These are phyloP conservation scores for Entosphenus tridentatus DNA, from an alignment of 2,113 vertebrate species.

Conservation along the genomic window DNA sequence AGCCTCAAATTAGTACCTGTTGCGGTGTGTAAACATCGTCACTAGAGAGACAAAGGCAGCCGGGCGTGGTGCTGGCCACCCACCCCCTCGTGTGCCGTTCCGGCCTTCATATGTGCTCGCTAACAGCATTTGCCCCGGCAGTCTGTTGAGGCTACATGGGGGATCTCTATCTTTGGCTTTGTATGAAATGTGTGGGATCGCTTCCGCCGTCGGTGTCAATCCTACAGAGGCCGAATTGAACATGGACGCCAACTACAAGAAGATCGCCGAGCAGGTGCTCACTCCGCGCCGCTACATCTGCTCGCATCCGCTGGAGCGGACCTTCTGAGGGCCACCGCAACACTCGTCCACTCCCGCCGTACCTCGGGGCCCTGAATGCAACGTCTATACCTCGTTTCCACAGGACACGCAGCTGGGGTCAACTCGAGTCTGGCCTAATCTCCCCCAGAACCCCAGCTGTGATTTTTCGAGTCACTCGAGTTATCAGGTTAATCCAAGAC, in stretches of 20 bases:
- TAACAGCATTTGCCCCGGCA: not conserved
- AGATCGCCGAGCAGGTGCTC: slow-evolving; percentile 50
- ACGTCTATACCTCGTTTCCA: no score
- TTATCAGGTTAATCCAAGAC: no score
- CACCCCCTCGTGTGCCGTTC: not conserved
- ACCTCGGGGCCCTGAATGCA: no score
- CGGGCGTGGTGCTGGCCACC: not conserved
- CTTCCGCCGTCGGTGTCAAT: slow-evolving; percentile 3
- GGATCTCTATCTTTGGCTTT: not conserved
- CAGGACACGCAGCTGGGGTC: no score
- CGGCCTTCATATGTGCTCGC: not conserved
- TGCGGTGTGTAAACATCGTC: not conserved
- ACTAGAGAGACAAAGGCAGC: not conserved
- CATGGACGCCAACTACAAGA: slow-evolving; percentile 52
- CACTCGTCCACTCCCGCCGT: no score
- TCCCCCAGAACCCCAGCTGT: no score
- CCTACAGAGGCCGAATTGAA: slow-evolving; percentile 54
- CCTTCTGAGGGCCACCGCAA: slow-evolving; percentile 21
- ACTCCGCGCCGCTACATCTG: slow-evolving; percentile 50
- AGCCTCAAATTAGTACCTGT: not conserved
- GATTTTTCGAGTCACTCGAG: no score
- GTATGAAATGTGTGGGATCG: not conserved
- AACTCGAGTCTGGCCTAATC: no score
- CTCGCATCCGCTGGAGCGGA: slow-evolving; percentile 61
- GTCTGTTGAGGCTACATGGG: not conserved